A percentile compares a stretch with the other conserved stretches of the same genome.
Evolutionary conservation across 2,888 invertebrate species (phyloP).

Genomic region (Synanthedon tipuliformis): DNA sequence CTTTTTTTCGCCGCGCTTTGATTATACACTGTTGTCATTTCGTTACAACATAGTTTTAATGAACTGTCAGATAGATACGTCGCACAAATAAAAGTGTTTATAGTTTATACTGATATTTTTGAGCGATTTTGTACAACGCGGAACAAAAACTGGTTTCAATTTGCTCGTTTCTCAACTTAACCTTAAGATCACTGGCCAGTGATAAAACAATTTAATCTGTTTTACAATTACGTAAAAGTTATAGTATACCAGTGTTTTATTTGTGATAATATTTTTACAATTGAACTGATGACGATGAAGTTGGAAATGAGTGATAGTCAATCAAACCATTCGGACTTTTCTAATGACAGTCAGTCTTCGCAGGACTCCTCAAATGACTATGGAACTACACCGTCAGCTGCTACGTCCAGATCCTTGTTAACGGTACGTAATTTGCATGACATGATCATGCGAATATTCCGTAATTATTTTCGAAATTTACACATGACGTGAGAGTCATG

Average conservation of each 20-base stretch:
- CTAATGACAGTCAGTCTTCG: slow-evolving; percentile 72
- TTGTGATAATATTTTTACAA: slow-evolving; percentile 20
- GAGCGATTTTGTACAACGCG: slow-evolving; percentile 9
- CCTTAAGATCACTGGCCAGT: slow-evolving; percentile 13
- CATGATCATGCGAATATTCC: too few relatives aligned
- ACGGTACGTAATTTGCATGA: slow-evolving; percentile 34
- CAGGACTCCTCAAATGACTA: slow-evolving; percentile 66
- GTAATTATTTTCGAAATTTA: too few relatives aligned
- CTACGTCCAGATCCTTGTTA: slow-evolving; percentile 42
- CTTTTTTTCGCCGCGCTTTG: slow-evolving; percentile 34
- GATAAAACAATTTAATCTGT: slow-evolving; percentile 4
- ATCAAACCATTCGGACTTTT: slow-evolving; percentile 72
- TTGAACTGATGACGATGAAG: slow-evolving; percentile 67
- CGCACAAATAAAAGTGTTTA: background rate
- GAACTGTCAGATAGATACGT: slow-evolving; percentile 37
- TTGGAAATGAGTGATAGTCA: slow-evolving; percentile 71
- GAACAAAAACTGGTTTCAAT: slow-evolving; percentile 18
- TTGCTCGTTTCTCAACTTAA: slow-evolving; percentile 13
- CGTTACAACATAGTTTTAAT: slow-evolving; percentile 29
- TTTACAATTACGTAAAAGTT: slow-evolving; percentile 31
- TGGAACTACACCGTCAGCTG: slow-evolving; percentile 44
- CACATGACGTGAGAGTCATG: too few relatives aligned
- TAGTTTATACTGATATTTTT: slow-evolving; percentile 9
- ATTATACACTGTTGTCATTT: slow-evolving; percentile 28
- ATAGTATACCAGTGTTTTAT: slow-evolving; percentile 1